A percentile compares a stretch with the other conserved stretches of the same genome.
Conservation (phyloP, 2,888 invertebrate species). For the Enoplolaimus lenunculus region DNA sequence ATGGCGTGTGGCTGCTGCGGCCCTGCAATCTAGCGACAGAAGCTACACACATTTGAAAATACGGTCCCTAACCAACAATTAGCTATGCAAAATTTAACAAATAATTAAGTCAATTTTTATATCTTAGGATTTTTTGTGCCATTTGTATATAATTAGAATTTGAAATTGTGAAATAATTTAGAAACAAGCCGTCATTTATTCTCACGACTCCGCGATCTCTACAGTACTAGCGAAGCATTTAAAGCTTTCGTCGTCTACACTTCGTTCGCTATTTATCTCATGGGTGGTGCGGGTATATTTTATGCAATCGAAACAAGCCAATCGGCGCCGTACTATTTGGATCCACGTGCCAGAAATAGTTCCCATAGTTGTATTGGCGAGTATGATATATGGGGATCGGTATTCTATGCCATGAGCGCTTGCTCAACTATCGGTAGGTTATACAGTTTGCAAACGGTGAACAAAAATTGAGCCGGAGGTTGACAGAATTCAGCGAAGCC, state of each 20-base stretch:
- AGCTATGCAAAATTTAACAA: too few relatives aligned
- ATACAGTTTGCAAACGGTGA: too few relatives aligned
- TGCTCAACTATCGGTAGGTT: conserved; percentile 1
- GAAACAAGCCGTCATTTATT: not conserved
- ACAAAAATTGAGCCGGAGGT: too few relatives aligned
- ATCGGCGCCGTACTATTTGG: not conserved
- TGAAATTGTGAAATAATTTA: too few relatives aligned
- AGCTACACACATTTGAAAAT: too few relatives aligned
- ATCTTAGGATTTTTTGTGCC: too few relatives aligned
- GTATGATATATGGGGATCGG: not conserved
- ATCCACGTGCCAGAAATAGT: not conserved
- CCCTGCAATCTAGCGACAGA: too few relatives aligned
- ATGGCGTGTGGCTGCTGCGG: too few relatives aligned
- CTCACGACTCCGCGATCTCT: not conserved
- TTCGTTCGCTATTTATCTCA: not conserved
- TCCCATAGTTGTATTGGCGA: not conserved
- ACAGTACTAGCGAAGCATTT: not conserved
- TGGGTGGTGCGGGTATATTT: not conserved
- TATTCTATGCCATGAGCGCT: not conserved
- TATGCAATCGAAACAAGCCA: not conserved
- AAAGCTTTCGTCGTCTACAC: not conserved
- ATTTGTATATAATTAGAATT: too few relatives aligned
- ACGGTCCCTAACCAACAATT: too few relatives aligned
- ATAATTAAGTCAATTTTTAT: too few relatives aligned
- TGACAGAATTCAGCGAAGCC: too few relatives aligned